Evolutionary conservation across 2,888 invertebrate genomes (phyloP).

Genomic region (Eupithecia centaureata): DNA sequence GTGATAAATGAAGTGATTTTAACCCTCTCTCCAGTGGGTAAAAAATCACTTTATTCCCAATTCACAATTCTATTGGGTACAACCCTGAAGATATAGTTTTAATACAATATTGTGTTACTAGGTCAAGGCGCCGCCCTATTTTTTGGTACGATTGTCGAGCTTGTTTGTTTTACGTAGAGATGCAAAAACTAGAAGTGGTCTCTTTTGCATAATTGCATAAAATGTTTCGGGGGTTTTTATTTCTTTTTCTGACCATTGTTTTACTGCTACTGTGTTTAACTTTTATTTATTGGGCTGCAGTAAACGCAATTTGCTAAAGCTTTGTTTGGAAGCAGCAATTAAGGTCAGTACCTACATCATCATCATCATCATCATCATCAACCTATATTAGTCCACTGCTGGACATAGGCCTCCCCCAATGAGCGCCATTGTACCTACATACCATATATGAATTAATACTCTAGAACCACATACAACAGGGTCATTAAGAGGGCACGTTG

Average conservation of each 20-base stretch:
- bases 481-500: no score
- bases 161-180: constrained; percentile 38
- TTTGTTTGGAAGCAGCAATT: background rate
- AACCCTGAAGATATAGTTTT: constrained; percentile 34
- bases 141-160: constrained; percentile 45
- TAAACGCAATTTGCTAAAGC: background rate
- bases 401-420: no score
- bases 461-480: background rate
- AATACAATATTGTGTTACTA: constrained; percentile 34
- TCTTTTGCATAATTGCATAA: constrained; percentile 23
- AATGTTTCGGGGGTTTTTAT: constrained; percentile 6
- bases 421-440: no score
- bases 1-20: no score
- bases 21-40: no score
- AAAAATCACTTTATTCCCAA: no score
- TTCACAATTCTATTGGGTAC: constrained; percentile 13
- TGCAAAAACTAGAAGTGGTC: constrained; percentile 23
- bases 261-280: background rate
- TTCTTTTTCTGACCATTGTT: background rate
- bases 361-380: no score
- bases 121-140: constrained; percentile 46
- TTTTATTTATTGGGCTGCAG: constrained; percentile 3
- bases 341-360: no score
- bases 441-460: no score
- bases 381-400: no score